Evolutionary conservation across 2,113 vertebrate genomes (phyloP), one percentile per base, ranked within the genome.

Genomic region (Perca fluviatilis): DNA sequence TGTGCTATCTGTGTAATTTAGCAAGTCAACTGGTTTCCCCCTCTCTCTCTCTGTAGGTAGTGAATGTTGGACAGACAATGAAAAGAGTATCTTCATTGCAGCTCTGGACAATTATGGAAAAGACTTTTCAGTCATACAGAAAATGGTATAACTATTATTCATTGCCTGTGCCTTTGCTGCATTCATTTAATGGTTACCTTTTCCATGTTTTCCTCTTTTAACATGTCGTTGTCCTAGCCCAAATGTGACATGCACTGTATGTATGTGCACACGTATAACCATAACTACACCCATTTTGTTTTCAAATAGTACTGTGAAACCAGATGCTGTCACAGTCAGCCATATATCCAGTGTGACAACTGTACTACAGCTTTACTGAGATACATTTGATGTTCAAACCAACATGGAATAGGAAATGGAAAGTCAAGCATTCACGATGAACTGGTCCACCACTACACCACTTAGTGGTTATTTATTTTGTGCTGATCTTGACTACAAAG

Each of bases 101-200:
- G 90, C 94, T 27, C 94, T 95, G 1, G 46, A 58, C 47, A 86
- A 88, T 21, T 71, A 91, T 63, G 94, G 94, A 53, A 96, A 96
- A 88, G 93, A 96, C 78, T 96, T 96, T 71, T 77, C 86, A 23
- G 87, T 90, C 69, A 91, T 96, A 68, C 90, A 94, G n/a, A 94
- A 93, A 76, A 94, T 69, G 95, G 96, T 96, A 94, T 50, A 56
- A 15, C 4, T 43, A 4, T 11, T 7, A 27, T 30, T 25, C 12
- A 67, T 19, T 1, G 6, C 7, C 47, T 57, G 36, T 23, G 16
- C 62, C 65, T 68, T 25, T 33, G 18, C 19, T 27, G 36, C 62
- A 43, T 36, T 57, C 0, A 33, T 49, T 27, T 21, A 43, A n/a
- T 49, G 40, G 7, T 64, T 56, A 30, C 7, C 15, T 3, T 79